These are phyloP conservation scores for Gerris lacustris DNA, from an alignment of 2,888 invertebrate species.

Conservation along the genomic window DNA sequence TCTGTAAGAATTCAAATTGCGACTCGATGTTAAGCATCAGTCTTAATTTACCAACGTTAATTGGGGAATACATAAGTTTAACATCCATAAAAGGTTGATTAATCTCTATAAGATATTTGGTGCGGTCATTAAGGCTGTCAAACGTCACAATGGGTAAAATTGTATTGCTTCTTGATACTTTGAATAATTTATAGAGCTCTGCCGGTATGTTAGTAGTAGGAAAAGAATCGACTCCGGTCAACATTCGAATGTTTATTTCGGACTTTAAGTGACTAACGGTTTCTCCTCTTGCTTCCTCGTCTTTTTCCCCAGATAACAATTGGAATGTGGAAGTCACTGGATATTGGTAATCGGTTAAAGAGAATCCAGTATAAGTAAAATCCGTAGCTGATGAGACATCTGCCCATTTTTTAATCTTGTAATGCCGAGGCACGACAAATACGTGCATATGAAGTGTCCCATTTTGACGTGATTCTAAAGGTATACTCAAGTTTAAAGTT, in stretches of 20 bases:
- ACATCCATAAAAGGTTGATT: conserved; percentile 50
- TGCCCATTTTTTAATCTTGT: conserved; percentile 19
- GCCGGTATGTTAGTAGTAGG: conserved; percentile 53
- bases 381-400: conserved; percentile 20
- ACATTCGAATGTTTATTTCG: conserved; percentile 58
- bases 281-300: conserved; percentile 27
- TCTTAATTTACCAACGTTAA: conserved; percentile 39
- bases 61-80: conserved; percentile 58
- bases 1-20: conserved; percentile 55
- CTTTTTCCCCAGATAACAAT: conserved; percentile 28
- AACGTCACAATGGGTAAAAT: conserved; percentile 74
- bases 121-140: conserved; percentile 68
- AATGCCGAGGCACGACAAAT: conserved; percentile 43
- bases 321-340: conserved; percentile 27
- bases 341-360: conserved; percentile 44
- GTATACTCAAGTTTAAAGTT: conserved; percentile 27
- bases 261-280: conserved; percentile 68
- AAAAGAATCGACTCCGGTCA: conserved; percentile 58
- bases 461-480: conserved; percentile 63
- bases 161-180: conserved; percentile 40
- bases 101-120: conserved; percentile 59
- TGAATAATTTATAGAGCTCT: conserved; percentile 43
- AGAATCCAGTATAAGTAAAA: conserved; percentile 46
- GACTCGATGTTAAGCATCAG: conserved; percentile 64
- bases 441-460: conserved; percentile 73